phyloP scores from a whole-genome alignment of 2,797 vertebrate genomes.

The Gambusia yucatana region DNA sequence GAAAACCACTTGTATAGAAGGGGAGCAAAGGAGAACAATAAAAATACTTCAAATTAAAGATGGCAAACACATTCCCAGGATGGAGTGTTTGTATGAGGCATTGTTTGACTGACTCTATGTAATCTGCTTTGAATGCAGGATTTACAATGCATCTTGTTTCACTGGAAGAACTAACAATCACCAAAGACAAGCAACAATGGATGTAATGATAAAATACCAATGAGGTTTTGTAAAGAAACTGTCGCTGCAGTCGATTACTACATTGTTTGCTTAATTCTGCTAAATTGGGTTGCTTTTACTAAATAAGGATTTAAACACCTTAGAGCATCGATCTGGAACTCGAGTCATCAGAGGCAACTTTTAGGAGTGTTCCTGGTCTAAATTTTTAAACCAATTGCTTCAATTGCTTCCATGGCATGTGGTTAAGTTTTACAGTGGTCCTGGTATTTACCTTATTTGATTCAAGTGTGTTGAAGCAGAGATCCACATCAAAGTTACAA shows the following conservation, averaged over 20 bases:
- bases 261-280: neutral
- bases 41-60: neutral
- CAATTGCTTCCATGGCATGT: neutral
- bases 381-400: neutral
- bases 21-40: neutral
- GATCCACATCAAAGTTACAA: neutral
- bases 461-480: neutral
- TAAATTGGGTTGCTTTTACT: neutral
- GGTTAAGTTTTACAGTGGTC: neutral
- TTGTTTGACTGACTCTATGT: slow-evolving; percentile 1
- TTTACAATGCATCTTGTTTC: neutral
- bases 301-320: neutral
- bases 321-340: neutral
- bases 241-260: neutral
- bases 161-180: neutral
- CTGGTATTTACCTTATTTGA: neutral
- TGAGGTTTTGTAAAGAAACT: neutral
- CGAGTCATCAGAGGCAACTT: neutral
- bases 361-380: neutral
- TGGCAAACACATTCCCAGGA: neutral
- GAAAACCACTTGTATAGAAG: neutral
- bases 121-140: neutral
- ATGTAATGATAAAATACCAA: neutral
- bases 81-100: neutral
- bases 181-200: neutral